Base-by-base conservation (phyloP, 2,797 vertebrate genomes). In the Prionace glauca region DNA sequence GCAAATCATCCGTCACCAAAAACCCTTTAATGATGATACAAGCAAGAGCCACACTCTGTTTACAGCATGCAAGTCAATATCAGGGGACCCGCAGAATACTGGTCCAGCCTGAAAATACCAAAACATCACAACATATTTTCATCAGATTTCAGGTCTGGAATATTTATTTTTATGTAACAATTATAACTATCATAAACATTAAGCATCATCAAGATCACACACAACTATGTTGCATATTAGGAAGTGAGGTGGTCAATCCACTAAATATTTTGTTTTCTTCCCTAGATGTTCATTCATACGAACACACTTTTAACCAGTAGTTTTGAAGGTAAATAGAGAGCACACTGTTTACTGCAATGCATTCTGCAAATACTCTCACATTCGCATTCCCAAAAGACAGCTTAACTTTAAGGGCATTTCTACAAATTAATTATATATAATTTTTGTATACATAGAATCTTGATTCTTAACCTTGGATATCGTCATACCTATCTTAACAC, bases 181-280 rank as follows among this genome's bases (percentile, higher is more conserved):
- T 11, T 65, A 65, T 98, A 98, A 99, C 98, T 98, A 98, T 99
- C 98, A 98, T 98, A 98, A 98, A 98, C 98, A 98, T 95, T 96
- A 97, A 97, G 97, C 96, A 96, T 97, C 96, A 96, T 91, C n/a
- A 5, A 36, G 16, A 92, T 36, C 65, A 8, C 62, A 11, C 11
- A 11, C 62, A 14, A 14, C 10, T 65, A 65, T 65, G 62, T 65
- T 65, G 62, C 62, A 65, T 14, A 65, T 11, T 65, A 11, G 62
- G 9, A 65, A 90, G 18, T 56, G 14, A 56, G 32, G 8, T 90
- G 60, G 11, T n/a, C 29, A 90, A 62, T 20, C 14, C 32, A 62
- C 18, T 36, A 65, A 67, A 67, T 16, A 36, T 41, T 11, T 69
- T 67, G 1, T 69, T 41, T 22, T 32, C 11, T 36, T 36, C 1